phyloP scores from a whole-genome alignment of 2,797 vertebrate species.

The Schizopygopsis malacanthus region DNA sequence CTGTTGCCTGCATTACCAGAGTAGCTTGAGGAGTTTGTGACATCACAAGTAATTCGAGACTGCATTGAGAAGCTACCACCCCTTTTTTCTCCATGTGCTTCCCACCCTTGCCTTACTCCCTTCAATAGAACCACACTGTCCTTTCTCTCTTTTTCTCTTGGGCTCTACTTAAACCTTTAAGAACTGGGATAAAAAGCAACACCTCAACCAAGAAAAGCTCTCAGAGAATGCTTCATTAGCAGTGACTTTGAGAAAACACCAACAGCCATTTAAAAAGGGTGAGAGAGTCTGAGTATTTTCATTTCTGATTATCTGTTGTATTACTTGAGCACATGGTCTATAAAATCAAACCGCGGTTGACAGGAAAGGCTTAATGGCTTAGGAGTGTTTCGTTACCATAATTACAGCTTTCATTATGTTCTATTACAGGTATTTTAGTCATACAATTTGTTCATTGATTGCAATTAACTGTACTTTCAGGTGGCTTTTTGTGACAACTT shows the following conservation, averaged over 20 bases:
- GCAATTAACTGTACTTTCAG: not conserved
- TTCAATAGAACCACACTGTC: constrained; percentile 50
- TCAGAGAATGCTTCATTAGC: constrained; percentile 45
- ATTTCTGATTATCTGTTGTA: constrained; percentile 42
- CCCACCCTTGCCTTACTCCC: constrained; percentile 58
- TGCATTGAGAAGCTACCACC: constrained; percentile 66
- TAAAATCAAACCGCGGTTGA: constrained; percentile 51
- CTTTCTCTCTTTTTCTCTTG: constrained; percentile 50
- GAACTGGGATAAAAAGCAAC: constrained; percentile 47
- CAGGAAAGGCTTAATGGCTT: constrained; percentile 48
- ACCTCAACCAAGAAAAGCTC: constrained; percentile 43
- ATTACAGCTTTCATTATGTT: constrained; percentile 7
- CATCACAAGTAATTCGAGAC: constrained; percentile 79
- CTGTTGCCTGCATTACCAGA: constrained; percentile 43
- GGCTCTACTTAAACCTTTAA: constrained; percentile 49
- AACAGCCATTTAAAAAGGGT: constrained; percentile 65
- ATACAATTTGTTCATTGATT: not conserved
- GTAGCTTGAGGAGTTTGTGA: constrained; percentile 68
- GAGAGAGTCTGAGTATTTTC: constrained; percentile 56
- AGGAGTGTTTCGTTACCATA: constrained; percentile 20
- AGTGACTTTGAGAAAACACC: constrained; percentile 16
- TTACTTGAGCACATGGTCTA: constrained; percentile 62
- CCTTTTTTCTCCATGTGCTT: constrained; percentile 69
- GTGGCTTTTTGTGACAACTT: not conserved
- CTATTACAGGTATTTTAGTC: not conserved